Conservation (phyloP, 2,888 invertebrate genomes). For the Drosophila mayaguana region DNA sequence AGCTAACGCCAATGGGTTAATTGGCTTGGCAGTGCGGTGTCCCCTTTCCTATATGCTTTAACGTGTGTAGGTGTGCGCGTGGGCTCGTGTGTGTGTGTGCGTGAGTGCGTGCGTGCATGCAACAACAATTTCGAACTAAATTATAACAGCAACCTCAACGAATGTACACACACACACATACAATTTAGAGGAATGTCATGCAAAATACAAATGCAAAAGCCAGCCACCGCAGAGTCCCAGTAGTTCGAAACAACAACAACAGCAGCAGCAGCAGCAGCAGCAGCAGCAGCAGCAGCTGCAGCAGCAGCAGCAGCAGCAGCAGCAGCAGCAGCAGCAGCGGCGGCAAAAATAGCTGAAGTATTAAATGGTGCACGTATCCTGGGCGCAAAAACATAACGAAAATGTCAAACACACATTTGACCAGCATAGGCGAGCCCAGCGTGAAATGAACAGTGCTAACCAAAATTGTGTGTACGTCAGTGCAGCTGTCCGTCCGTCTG, state of each 20-base stretch:
- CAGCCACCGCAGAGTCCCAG: conserved; percentile 38
- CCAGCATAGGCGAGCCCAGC: conserved; percentile 60
- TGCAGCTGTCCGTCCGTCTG: not conserved
- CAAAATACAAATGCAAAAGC: conserved; percentile 67
- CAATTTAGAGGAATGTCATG: conserved; percentile 72
- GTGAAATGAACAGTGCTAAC: conserved; percentile 50
- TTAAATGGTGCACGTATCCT: conserved; percentile 69
- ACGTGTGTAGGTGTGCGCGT: conserved; percentile 12
- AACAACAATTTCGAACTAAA: conserved; percentile 4
- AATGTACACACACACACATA: conserved; percentile 25
- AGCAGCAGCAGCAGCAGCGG: conserved; percentile 16
- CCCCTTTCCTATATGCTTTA: not conserved
- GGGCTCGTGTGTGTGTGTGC: not conserved
- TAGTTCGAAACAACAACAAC: conserved; percentile 26
- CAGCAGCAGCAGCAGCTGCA: conserved; percentile 20
- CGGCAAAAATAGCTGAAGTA: conserved; percentile 44
- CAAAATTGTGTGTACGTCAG: conserved; percentile 31
- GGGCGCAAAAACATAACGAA: conserved; percentile 69
- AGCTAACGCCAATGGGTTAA: conserved; percentile 52
- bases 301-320: conserved; percentile 22
- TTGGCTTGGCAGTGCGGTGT: conserved; percentile 14
- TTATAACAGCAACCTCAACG: conserved; percentile 3
- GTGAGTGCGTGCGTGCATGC: not conserved
- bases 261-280: conserved; percentile 23
- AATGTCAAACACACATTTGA: conserved; percentile 79